phyloP scores from a whole-genome alignment of 2,888 invertebrate species.

The Patella ulyssiponensis region DNA sequence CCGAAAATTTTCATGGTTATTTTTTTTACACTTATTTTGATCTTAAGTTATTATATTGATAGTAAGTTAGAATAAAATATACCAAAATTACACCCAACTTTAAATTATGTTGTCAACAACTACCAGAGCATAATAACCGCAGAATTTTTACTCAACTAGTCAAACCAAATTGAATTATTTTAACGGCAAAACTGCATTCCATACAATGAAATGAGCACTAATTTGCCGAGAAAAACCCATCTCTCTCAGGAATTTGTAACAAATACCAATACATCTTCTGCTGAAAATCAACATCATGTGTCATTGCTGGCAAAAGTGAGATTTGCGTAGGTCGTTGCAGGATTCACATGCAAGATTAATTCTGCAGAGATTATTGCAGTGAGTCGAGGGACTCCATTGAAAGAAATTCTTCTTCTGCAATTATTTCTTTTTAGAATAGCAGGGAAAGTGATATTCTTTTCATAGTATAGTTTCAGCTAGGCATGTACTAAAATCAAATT shows the following conservation, averaged over 20 bases:
- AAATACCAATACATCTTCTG: constrained; percentile 8
- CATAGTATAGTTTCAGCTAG: too few species aligned
- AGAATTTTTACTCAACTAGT: neutral
- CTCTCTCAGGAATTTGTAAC: constrained; percentile 3
- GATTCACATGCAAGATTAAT: neutral
- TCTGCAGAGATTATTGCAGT: neutral
- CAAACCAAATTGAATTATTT: neutral
- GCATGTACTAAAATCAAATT: too few species aligned
- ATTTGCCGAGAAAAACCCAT: neutral
- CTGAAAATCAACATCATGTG: constrained; percentile 3
- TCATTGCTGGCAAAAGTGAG: neutral
- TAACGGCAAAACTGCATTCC: neutral
- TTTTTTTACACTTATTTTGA: too few species aligned
- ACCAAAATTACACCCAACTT: too few species aligned
- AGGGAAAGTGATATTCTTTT: too few species aligned
- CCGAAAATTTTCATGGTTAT: too few species aligned
- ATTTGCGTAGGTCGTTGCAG: constrained; percentile 7
- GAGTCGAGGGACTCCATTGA: neutral
- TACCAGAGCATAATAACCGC: too few species aligned
- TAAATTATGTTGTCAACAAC: too few species aligned
- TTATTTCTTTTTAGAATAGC: too few species aligned
- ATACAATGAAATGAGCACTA: constrained; percentile 6
- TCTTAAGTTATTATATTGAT: too few species aligned
- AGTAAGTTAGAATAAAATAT: too few species aligned
- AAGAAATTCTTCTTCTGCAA: too few species aligned